phyloP scores from a whole-genome alignment of 2,113 vertebrate species.

The Amazona vittata region DNA sequence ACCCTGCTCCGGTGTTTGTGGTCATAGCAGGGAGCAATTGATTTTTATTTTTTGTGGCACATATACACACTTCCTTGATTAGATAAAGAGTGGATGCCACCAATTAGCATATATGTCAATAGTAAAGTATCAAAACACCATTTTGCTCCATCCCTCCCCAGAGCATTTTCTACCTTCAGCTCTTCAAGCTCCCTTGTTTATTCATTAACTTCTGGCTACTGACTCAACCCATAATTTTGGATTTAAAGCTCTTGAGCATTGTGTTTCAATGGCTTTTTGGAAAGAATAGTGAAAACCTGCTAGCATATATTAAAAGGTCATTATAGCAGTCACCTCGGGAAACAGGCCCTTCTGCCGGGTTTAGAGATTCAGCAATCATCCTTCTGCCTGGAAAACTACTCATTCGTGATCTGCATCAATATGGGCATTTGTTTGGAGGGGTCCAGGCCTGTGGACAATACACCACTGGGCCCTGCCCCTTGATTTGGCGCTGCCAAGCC shows the following conservation, averaged over 20 bases:
- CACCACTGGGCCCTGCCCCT: not conserved
- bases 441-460: not conserved
- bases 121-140: not conserved
- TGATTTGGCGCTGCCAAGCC: not conserved
- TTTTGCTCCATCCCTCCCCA: not conserved
- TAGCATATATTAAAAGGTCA: not conserved
- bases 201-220: not conserved
- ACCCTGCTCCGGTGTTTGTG: fast-evolving
- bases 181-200: not conserved
- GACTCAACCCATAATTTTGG: not conserved
- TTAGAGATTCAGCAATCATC: not conserved
- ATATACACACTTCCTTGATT: not conserved
- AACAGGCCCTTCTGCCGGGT: not conserved
- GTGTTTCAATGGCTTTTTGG: not conserved
- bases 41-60: not conserved
- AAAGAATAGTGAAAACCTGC: not conserved
- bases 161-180: not conserved
- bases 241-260: not conserved
- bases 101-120: not conserved
- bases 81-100: not conserved
- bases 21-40: not conserved
- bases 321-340: not conserved
- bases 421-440: not conserved
- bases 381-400: not conserved
- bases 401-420: not conserved